Conservation (phyloP, 2,888 invertebrate species). For the Petrophora chlorosata region DNA sequence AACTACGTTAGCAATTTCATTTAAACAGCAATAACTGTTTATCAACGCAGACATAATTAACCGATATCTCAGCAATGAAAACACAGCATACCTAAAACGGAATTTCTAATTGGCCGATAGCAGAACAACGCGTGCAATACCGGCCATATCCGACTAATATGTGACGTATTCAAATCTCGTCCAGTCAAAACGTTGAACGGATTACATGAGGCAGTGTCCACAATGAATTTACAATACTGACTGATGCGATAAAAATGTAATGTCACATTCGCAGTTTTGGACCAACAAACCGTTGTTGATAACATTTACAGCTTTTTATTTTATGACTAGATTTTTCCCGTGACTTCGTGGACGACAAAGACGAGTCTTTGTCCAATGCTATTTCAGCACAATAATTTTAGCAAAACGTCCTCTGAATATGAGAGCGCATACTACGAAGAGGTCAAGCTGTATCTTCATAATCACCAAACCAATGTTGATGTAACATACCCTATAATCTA, state of each 20-base stretch:
- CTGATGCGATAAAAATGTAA: not conserved
- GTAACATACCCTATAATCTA: too few species aligned
- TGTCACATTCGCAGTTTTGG: not conserved
- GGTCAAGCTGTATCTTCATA: too few species aligned
- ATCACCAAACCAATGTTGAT: too few species aligned
- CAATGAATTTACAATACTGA: not conserved
- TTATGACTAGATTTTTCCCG: too few species aligned
- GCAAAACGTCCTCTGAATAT: too few species aligned
- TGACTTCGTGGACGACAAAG: too few species aligned
- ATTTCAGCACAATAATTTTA: too few species aligned
- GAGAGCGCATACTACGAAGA: too few species aligned
- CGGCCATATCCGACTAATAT: slow-evolving; percentile 10
- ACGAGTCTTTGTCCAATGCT: too few species aligned
- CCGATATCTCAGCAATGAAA: slow-evolving; percentile 5
- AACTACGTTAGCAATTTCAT: slow-evolving; percentile 3
- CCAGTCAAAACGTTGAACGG: not conserved
- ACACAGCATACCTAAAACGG: not conserved
- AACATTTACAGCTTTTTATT: too few species aligned
- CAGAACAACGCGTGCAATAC: slow-evolving; percentile 6
- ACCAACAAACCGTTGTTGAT: not conserved
- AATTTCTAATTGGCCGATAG: slow-evolving; percentile 9
- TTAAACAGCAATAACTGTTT: slow-evolving; percentile 13
- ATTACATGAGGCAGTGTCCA: not conserved
- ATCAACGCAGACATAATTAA: slow-evolving; percentile 6
- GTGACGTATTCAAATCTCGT: slow-evolving; percentile 10